Conservation (phyloP, 2,113 vertebrate species). For the Tychaedon coryphoeus region DNA sequence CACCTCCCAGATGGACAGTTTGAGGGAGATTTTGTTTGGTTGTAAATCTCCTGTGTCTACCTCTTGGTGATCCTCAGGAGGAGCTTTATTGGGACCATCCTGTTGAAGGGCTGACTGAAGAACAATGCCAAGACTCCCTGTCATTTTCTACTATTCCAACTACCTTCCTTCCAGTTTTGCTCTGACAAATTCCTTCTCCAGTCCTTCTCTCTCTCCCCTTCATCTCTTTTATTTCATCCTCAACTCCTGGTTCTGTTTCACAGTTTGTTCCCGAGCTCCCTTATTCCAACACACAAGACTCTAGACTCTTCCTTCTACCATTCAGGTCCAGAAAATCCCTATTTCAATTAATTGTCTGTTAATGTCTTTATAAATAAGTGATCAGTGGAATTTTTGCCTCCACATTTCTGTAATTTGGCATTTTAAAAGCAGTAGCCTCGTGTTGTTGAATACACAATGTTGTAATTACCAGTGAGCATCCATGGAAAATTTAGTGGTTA, state of each 20-base stretch:
- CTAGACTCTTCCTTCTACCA: neutral
- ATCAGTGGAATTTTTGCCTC: neutral
- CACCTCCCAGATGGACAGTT: neutral
- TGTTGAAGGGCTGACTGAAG: neutral
- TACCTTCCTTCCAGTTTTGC: neutral
- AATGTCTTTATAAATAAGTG: neutral
- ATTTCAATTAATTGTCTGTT: neutral
- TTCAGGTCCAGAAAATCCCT: neutral
- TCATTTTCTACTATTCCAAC: neutral
- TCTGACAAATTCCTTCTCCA: neutral
- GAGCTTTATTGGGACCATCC: neutral
- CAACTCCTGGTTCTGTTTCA: neutral
- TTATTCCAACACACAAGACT: fast-evolving
- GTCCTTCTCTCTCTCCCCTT: neutral
- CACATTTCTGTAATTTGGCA: neutral
- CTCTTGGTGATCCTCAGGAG: neutral
- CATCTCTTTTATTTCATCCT: neutral
- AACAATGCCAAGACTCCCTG: fast-evolving
- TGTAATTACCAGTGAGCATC: neutral
- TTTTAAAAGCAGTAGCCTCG: neutral
- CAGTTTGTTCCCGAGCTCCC: neutral
- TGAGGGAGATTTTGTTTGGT: neutral
- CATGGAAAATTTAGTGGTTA: neutral
- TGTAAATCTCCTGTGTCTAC: neutral
- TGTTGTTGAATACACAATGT: neutral